Base-by-base conservation (phyloP, 2,113 vertebrate genomes). In the Peromyscus polionotus region DNA sequence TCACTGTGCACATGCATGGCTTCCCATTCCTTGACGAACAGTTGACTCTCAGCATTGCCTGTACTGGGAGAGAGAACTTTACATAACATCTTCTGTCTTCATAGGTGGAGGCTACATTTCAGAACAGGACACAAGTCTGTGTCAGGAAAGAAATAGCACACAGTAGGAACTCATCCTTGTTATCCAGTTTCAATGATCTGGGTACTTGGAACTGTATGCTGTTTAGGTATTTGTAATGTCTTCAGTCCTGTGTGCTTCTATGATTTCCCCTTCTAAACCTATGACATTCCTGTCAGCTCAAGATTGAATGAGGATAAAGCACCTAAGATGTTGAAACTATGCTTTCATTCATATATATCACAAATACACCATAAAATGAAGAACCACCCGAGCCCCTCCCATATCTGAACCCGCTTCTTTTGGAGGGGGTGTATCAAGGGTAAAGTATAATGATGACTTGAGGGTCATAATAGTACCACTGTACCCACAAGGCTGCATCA, bases 201-300 rank as follows among this genome's bases (percentile, higher is more conserved):
- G 8, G 57, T 26, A 48, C 42, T 70, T 36, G 22, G 54, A 89
- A 48, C 81, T 80, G 4, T 93, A 7, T 11, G 14, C 0, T n/a
- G 26, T 89, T 79, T 81, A 59, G 48, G 12, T 36, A 59, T 70
- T 80, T 73, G 28, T 86, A 61, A 39, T 45, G 20, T 33, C 16
- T 89, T 67, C 90, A 87, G 39, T 7, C 4, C 70, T n/a, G 3
- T 90, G n/a, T 85, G 36, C 28, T 90, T 75, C 10, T 39, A 19
- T 86, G 39, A 63, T 42, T 93, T 92, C 81, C 24, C 45, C 28
- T 93, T 80, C 73, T 67, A 93, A 87, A 73, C 12, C 89, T 14
- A 59, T 16, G 73, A 79, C 4, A 89, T 33, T 92, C 20, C 24
- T 83, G 51, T 61, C 80, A 59, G 68, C 14, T 88, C 65, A 89